phyloP scores from a whole-genome alignment of 2,113 vertebrate species.

The Oncorhynchus kisutch region DNA sequence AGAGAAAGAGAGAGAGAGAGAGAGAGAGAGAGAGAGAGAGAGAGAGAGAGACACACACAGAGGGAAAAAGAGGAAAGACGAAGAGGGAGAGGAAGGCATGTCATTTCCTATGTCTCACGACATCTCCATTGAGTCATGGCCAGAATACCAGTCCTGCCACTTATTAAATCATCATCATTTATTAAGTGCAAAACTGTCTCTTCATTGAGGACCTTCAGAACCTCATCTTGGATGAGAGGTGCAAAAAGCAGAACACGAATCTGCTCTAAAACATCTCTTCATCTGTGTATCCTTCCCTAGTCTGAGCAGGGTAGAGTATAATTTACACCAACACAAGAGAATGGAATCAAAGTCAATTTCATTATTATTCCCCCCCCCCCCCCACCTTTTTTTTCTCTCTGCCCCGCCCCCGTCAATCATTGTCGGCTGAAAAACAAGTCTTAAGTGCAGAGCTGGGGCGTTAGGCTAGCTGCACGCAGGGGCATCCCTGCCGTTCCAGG shows the following conservation, averaged over 20 bases:
- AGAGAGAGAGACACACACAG: slow-evolving; percentile 7
- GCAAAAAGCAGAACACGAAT: background rate
- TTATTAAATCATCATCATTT: background rate
- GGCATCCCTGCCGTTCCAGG: slow-evolving; percentile 52
- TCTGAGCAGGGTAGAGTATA: slow-evolving; percentile 50
- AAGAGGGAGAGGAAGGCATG: slow-evolving; percentile 20
- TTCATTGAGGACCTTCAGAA: background rate
- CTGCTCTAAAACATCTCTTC: background rate
- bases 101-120: slow-evolving; percentile 13
- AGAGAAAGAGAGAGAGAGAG: slow-evolving; percentile 13
- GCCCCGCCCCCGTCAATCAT: slow-evolving; percentile 63
- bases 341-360: slow-evolving; percentile 56
- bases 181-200: background rate
- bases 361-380: background rate
- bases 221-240: background rate
- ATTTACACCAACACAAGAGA: slow-evolving; percentile 62
- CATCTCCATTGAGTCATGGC: slow-evolving; percentile 2
- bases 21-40: slow-evolving; percentile 17
- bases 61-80: background rate
- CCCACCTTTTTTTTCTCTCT: background rate
- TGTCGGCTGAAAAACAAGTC: slow-evolving; percentile 60
- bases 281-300: background rate
- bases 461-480: slow-evolving; percentile 42
- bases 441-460: slow-evolving; percentile 57
- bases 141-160: background rate